Base-by-base conservation (phyloP, 2,888 invertebrate species). In the Drosophila mimetica region DNA sequence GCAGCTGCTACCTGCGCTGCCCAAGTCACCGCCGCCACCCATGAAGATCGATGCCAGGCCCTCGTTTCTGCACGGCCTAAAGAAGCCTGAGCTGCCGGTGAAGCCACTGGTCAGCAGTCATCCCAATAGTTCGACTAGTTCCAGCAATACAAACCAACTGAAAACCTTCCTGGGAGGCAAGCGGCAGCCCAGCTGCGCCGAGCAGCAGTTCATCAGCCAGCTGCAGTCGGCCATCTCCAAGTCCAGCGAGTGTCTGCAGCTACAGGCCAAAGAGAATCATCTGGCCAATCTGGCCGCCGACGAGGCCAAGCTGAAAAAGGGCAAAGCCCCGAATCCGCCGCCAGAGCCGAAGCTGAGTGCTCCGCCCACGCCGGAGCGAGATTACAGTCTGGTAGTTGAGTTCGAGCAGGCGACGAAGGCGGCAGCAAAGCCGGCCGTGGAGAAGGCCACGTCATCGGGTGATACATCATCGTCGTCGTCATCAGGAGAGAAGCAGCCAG, bases 291-390 rank as follows among this genome's bases (percentile, higher is more conserved):
- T 65, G 30, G 72, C 77, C 20, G 47, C 65, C 4, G 70, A 72
- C 28, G 90, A 87, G 32, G 86, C 86, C 22, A 90, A 90, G 52
- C 91, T 94, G 14, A 94, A 94, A 83, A 96, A 96, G 91, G 93
- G 96, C 51, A 94, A 95, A 91, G 96, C 96, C 0, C 96, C 96
- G 0, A 95, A 95, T 82, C 96, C 96, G 16, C 96, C 44, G 67
- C 88, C 81, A 46, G 88, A 80, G 71, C 72, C 72, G 8, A 90
- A 89, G 63, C 75, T 79, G 11, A 90, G 89, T 67, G 89, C 90
- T 18, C 90, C 91, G 48, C 88, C 91, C 61, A 91, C 91, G 64
- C 90, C 90, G 5, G 91, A 91, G 57, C 83, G 89, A 41, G 91
- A 91, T 60, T 90, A 90, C 71, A 91, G 89, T 61, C 74, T 89